Conservation (phyloP, 2,888 invertebrate genomes). For the Drosophila conformis region DNA sequence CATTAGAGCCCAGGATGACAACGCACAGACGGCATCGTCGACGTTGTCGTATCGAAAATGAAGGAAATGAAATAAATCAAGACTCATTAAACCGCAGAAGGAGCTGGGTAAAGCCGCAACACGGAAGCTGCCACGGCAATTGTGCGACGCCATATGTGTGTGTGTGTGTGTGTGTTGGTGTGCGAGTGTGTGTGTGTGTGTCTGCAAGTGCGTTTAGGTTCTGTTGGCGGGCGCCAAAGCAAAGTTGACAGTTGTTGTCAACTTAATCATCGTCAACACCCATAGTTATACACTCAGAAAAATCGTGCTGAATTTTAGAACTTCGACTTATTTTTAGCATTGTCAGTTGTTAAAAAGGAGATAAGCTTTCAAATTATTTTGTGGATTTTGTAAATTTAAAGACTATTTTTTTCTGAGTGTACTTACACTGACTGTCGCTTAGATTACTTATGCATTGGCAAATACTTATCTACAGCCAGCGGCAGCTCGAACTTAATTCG, state of each 20-base stretch:
- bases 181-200: slow-evolving; percentile 10
- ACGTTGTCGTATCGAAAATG: slow-evolving; percentile 60
- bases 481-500: slow-evolving; percentile 71
- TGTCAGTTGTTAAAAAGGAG: too few species aligned
- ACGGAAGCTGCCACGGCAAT: slow-evolving; percentile 53
- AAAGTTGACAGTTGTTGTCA: slow-evolving; percentile 78
- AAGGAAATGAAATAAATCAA: slow-evolving; percentile 79
- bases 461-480: slow-evolving; percentile 48
- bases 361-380: neutral
- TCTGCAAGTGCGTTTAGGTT: slow-evolving; percentile 53
- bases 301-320: neutral
- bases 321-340: too few species aligned
- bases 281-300: slow-evolving; percentile 11
- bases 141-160: slow-evolving; percentile 1
- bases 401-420: neutral
- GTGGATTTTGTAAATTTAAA: neutral
- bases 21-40: slow-evolving; percentile 33
- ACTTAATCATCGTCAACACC: slow-evolving; percentile 76
- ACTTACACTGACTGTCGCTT: neutral
- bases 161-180: neutral
- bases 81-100: slow-evolving; percentile 77
- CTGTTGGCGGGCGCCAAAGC: slow-evolving; percentile 62
- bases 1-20: slow-evolving; percentile 43
- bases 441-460: slow-evolving; percentile 62
- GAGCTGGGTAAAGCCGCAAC: slow-evolving; percentile 45